Conservation (phyloP, 2,888 invertebrate species). For the Cryptus viduatorius region DNA sequence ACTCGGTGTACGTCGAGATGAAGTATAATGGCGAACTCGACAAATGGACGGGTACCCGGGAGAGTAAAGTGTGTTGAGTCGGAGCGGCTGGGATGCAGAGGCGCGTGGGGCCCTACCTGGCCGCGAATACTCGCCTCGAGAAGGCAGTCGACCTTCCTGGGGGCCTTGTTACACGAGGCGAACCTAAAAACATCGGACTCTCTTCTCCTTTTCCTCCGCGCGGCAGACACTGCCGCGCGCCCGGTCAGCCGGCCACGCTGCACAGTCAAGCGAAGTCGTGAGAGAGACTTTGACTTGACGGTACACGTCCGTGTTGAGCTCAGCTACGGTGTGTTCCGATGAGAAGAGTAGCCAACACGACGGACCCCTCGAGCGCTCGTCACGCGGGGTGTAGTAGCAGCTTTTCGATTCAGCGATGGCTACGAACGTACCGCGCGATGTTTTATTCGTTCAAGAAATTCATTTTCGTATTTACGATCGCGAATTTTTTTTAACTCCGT, state of each 20-base stretch:
- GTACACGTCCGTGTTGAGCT: constrained; percentile 5
- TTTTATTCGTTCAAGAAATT: not conserved
- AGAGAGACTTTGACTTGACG: constrained; percentile 48
- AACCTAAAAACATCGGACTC: constrained; percentile 78
- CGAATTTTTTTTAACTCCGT: not conserved
- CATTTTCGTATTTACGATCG: not conserved
- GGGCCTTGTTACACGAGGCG: constrained; percentile 80
- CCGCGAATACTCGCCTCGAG: constrained; percentile 65
- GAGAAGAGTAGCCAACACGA: constrained; percentile 18
- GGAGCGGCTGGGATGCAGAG: constrained; percentile 12
- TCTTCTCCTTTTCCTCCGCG: constrained; percentile 46
- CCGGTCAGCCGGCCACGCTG: constrained; percentile 29
- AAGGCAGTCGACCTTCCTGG: constrained; percentile 81
- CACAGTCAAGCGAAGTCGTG: constrained; percentile 28
- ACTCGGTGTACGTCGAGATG: too few relatives aligned
- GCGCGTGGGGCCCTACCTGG: constrained; percentile 66
- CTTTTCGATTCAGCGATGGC: constrained; percentile 48
- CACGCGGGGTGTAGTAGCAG: constrained; percentile 37
- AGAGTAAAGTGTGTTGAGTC: constrained; percentile 3
- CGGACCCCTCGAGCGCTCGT: constrained; percentile 49
- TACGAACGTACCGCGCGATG: constrained; percentile 26
- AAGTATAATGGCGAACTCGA: not conserved
- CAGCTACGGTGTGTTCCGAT: constrained; percentile 18
- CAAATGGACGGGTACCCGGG: not conserved
- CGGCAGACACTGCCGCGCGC: not conserved